Evolutionary conservation across 2,113 vertebrate genomes (phyloP).

Genomic region (Periophthalmodon schlosseri): DNA sequence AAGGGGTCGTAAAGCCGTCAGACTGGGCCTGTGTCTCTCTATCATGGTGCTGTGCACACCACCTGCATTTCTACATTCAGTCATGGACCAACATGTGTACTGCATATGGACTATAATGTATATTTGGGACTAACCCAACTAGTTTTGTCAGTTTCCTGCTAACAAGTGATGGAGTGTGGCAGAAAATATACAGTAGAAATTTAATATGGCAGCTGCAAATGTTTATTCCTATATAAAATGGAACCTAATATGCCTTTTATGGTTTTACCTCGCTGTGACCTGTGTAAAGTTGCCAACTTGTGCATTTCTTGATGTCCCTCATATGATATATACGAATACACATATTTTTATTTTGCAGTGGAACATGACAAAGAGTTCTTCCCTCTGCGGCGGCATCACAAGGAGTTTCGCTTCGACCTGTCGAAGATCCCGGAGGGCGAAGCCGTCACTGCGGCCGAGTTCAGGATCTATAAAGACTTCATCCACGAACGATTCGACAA

Average conservation of each 20-base stretch:
- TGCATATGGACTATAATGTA: constrained; percentile 25
- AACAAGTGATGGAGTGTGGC: constrained; percentile 24
- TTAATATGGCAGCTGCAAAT: constrained; percentile 14
- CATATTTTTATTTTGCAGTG: constrained; percentile 75
- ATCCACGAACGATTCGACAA: constrained; percentile 90
- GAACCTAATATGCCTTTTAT: constrained; percentile 21
- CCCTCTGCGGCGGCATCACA: constrained; percentile 88
- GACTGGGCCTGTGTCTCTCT: constrained; percentile 59
- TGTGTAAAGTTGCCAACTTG: neutral
- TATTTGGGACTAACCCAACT: constrained; percentile 33
- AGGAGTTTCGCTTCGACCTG: constrained; percentile 93
- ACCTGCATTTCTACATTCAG: constrained; percentile 53
- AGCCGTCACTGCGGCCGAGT: constrained; percentile 92
- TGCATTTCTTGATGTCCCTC: neutral
- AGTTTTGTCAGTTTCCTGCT: constrained; percentile 32
- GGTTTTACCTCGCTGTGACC: constrained; percentile 15
- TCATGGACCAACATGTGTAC: constrained; percentile 51
- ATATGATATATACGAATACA: neutral
- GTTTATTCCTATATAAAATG: constrained; percentile 22
- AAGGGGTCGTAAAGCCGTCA: constrained; percentile 74
- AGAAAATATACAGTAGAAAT: constrained; percentile 5
- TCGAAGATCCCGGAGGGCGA: constrained; percentile 95
- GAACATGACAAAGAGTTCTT: constrained; percentile 93
- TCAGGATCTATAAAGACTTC: constrained; percentile 96
- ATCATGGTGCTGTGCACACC: constrained; percentile 54